Evolutionary conservation across 2,797 vertebrate species (phyloP), one percentile per base, ranked within the genome.

Genomic region (Tapirus indicus): DNA sequence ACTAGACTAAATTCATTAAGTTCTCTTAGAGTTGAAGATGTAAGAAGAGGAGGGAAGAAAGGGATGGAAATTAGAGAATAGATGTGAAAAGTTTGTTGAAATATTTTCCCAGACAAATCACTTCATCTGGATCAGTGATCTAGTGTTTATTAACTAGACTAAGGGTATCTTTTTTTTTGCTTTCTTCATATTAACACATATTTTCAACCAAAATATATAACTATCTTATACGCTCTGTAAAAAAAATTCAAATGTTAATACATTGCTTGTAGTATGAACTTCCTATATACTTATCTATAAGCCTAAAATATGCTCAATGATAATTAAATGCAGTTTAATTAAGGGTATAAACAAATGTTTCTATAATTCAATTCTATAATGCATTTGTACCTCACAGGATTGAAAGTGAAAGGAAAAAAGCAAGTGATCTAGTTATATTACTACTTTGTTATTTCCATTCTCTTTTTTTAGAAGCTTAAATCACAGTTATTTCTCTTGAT

Each of bases 221-320:
- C 74, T 92, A 8, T 64, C 18, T 79, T 92, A 58, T 32, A 56
- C 82, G 17, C 71, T 87, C 16, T 97, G 41, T 60, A 89, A 85
- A 94, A 88, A 95, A 58, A 89, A 82, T 44, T 95, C 56, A 83
- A 82, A 32, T 90, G 5, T 91, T 85, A 90, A 68, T 64, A 69
- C 5, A 29, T 16, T 35, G 0, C 88, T 18, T 58, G 27, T 88
- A 69, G 58, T 82, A 41, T 87, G 21, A 74, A 79, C 13, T 94
- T 83, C 32, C 54, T 92, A 6, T 77, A 20, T 80, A 41, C n/a
- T 85, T 88, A 82, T 62, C 71, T 62, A 68, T 64, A 44, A 82
- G 23, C 7, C 58, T 97, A 88, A 92, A 72, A 77, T 94, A 49
- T 86, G 78, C 35, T 69, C 7, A 79, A 25, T 88, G 71, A 18